Evolutionary conservation across 2,113 vertebrate genomes (phyloP).

Genomic region (Cyanistes caeruleus): DNA sequence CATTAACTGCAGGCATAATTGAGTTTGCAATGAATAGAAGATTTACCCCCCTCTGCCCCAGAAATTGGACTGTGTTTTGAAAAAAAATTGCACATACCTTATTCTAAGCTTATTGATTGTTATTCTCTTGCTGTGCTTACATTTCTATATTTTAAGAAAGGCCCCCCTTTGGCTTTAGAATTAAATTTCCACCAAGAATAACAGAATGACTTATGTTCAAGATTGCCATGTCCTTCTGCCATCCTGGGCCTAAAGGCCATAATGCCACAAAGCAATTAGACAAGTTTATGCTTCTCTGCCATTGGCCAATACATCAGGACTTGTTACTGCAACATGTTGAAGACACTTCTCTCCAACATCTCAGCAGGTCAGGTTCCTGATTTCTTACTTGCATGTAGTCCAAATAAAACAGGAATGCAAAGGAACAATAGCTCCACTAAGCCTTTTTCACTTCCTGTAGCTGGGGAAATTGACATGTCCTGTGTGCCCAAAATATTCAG

Average conservation of each 20-base stretch:
- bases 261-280: neutral
- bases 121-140: neutral
- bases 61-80: neutral
- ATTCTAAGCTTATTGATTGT: neutral
- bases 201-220: neutral
- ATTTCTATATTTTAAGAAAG: neutral
- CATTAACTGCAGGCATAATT: neutral
- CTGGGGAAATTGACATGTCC: rapidly evolving
- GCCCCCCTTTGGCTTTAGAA: neutral
- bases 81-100: neutral
- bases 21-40: neutral
- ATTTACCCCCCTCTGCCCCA: rapidly evolving
- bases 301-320: neutral
- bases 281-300: neutral
- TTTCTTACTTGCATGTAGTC: neutral
- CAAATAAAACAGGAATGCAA: neutral
- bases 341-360: neutral
- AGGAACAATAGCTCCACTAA: neutral
- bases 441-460: neutral
- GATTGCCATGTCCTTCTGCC: neutral
- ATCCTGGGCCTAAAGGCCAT: neutral
- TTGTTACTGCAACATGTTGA: neutral
- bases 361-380: rapidly evolving
- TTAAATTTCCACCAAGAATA: neutral
- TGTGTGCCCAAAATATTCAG: neutral